Conservation (phyloP, 2,888 invertebrate genomes). For the Neoascia interrupta region DNA sequence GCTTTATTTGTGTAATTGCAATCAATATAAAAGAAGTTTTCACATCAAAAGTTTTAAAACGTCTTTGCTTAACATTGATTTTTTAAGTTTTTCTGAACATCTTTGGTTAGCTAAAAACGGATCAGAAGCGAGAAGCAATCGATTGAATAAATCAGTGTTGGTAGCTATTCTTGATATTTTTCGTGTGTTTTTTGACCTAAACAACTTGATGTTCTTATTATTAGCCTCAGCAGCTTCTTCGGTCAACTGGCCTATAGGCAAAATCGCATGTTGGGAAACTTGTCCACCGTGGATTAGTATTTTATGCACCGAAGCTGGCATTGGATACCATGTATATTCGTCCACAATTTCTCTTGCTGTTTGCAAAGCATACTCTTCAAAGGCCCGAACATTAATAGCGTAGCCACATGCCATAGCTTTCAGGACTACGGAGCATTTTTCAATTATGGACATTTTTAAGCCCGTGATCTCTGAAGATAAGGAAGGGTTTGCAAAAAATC, state of each 20-base stretch:
- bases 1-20: not conserved
- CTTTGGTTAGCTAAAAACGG: not conserved
- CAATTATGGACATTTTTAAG: not conserved
- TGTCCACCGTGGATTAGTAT: conserved; percentile 10
- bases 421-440: not conserved
- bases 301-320: conserved; percentile 4
- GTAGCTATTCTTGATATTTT: not conserved
- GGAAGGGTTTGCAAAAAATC: conserved; percentile 12
- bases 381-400: not conserved
- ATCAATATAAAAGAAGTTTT: not conserved
- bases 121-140: not conserved
- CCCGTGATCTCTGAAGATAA: conserved; percentile 4
- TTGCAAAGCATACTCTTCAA: not conserved
- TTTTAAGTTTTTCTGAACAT: not conserved
- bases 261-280: conserved; percentile 9
- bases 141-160: conserved; percentile 1
- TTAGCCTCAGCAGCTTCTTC: conserved; percentile 7
- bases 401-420: conserved; percentile 4
- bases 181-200: not conserved
- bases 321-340: not conserved
- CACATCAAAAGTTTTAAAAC: conserved; percentile 2
- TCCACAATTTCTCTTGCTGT: conserved; percentile 5
- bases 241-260: not conserved
- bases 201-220: conserved; percentile 1
- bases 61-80: conserved; percentile 7